Evolutionary conservation across 2,797 vertebrate species (phyloP).

Genomic region (Chromis chromis): DNA sequence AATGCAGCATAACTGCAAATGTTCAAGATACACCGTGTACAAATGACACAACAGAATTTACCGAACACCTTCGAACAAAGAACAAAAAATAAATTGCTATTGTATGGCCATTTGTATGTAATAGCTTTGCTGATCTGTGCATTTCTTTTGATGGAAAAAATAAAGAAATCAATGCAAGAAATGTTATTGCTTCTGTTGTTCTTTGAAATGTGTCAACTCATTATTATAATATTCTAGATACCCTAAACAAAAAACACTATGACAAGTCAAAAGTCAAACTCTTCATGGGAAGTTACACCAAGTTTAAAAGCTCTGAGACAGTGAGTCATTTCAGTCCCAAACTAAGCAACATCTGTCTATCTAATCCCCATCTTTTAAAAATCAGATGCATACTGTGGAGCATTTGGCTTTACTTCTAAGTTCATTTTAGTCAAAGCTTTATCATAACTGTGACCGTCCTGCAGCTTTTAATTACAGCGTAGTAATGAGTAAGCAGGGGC

Average conservation of each 20-base stretch:
- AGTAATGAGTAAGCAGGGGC: conserved; percentile 10
- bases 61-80: conserved; percentile 70
- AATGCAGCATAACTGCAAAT: conserved; percentile 81
- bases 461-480: conserved; percentile 30
- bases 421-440: conserved; percentile 15
- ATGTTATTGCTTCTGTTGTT: background rate
- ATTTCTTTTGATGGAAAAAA: conserved; percentile 89
- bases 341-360: conserved; percentile 24
- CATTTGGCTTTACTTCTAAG: conserved; percentile 27
- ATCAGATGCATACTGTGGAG: conserved; percentile 27
- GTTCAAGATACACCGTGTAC: conserved; percentile 71
- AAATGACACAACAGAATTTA: conserved; percentile 73
- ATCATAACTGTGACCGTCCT: conserved; percentile 28
- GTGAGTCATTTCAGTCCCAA: conserved; percentile 23
- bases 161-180: conserved; percentile 92
- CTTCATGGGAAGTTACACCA: background rate
- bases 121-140: conserved; percentile 92
- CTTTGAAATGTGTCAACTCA: background rate
- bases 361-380: conserved; percentile 39
- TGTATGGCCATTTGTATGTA: conserved; percentile 91
- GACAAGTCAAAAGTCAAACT: conserved; percentile 42
- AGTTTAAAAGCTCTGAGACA: background rate
- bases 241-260: too few relatives aligned
- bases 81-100: conserved; percentile 85
- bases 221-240: too few relatives aligned